Conservation (phyloP, 2,113 vertebrate species). For the Lipotes vexillifer region DNA sequence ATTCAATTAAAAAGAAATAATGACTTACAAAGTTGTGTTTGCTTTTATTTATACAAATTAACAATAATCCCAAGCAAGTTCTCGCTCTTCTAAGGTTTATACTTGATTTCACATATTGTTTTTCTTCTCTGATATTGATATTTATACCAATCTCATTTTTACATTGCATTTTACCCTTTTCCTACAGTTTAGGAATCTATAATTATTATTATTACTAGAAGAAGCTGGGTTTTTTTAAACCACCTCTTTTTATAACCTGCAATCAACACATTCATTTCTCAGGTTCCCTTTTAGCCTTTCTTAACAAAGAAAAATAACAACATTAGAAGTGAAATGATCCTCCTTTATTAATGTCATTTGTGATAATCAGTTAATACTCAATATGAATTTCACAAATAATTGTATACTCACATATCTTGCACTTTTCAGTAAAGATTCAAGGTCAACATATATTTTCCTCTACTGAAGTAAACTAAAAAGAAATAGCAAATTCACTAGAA, state of each 20-base stretch:
- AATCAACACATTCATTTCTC: slow-evolving; percentile 11
- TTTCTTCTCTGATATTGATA: slow-evolving; percentile 6
- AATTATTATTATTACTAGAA: neutral
- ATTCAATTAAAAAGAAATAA: slow-evolving; percentile 14
- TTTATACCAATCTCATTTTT: neutral
- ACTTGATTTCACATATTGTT: neutral
- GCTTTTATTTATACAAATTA: slow-evolving; percentile 19
- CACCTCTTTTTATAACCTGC: neutral
- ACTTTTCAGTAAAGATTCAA: neutral
- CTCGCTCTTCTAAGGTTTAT: neutral
- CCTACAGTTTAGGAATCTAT: neutral
- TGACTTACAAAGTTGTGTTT: neutral
- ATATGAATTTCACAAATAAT: neutral
- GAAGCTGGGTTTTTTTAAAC: neutral
- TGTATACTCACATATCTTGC: neutral
- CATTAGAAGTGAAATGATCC: neutral
- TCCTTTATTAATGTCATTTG: neutral
- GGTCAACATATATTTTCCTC: slow-evolving; percentile 16
- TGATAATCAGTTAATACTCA: neutral
- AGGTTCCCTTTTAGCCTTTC: neutral
- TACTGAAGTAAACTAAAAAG: neutral
- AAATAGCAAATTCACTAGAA: neutral
- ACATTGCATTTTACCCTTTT: neutral
- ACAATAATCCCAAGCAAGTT: neutral
- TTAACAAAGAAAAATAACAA: neutral